These are phyloP conservation scores for Taeniopygia guttata DNA, from an alignment of 2,797 vertebrate species.

Conservation along the genomic window DNA sequence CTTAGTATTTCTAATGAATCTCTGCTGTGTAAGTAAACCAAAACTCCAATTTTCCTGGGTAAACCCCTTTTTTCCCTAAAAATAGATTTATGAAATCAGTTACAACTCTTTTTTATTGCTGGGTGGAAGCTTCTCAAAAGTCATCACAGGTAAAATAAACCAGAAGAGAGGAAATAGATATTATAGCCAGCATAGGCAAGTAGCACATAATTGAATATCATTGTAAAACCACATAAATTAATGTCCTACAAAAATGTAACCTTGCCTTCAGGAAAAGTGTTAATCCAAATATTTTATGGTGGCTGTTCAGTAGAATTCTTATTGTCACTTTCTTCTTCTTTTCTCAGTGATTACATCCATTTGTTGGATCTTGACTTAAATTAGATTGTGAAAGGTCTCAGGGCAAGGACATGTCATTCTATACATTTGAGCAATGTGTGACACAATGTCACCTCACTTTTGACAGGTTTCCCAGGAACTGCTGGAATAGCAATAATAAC, in stretches of 20 bases:
- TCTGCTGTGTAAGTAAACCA: neutral
- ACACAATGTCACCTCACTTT: neutral
- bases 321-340: neutral
- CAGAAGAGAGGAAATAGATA: neutral
- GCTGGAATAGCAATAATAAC: neutral
- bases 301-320: neutral
- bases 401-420: slow-evolving; percentile 16
- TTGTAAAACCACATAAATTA: neutral
- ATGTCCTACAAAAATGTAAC: neutral
- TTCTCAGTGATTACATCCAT: neutral
- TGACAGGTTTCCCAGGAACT: neutral
- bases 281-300: neutral
- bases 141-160: neutral
- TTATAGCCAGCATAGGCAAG: neutral
- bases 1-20: neutral
- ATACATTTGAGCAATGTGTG: neutral
- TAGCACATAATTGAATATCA: neutral
- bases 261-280: neutral
- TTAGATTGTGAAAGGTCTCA: slow-evolving; percentile 12
- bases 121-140: neutral
- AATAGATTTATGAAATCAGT: neutral
- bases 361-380: neutral
- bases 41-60: neutral
- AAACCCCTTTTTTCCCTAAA: neutral
- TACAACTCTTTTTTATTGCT: neutral